These are phyloP conservation scores for Nymphalis c-album DNA, from an alignment of 2,888 invertebrate species.

Conservation along the genomic window DNA sequence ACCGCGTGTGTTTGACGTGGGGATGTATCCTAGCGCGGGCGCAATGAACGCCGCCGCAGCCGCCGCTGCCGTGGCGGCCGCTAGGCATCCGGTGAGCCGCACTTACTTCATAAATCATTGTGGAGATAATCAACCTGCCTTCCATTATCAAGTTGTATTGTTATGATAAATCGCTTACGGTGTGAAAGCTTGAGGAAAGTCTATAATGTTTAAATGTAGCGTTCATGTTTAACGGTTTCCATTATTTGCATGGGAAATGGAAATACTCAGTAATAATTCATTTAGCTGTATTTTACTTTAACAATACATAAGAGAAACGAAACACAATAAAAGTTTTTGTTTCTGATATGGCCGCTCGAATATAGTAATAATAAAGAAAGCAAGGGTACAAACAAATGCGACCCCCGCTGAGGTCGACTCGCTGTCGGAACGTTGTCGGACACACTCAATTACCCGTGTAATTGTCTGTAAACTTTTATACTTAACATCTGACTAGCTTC, in stretches of 20 bases:
- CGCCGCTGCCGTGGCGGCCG: conserved; percentile 91
- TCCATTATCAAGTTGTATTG: conserved; percentile 36
- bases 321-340: conserved; percentile 17
- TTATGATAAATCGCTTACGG: conserved; percentile 40
- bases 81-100: conserved; percentile 90
- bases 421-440: conserved; percentile 56
- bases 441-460: conserved; percentile 72
- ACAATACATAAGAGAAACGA: conserved; percentile 1
- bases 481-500: conserved; percentile 34
- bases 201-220: conserved; percentile 17
- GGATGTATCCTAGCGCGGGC: conserved; percentile 93
- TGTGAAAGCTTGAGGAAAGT: conserved; percentile 42
- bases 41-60: conserved; percentile 92
- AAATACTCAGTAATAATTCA: not conserved
- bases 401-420: conserved; percentile 47
- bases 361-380: conserved; percentile 46
- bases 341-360: conserved; percentile 17
- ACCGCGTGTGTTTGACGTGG: conserved; percentile 78
- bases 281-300: conserved; percentile 6
- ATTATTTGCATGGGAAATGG: conserved; percentile 17
- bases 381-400: conserved; percentile 49
- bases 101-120: conserved; percentile 42
- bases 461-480: conserved; percentile 61
- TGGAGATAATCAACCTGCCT: conserved; percentile 38
- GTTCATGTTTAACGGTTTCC: conserved; percentile 20